These are phyloP conservation scores for Corythucha ciliata DNA, from an alignment of 2,888 invertebrate genomes.

Conservation along the genomic window DNA sequence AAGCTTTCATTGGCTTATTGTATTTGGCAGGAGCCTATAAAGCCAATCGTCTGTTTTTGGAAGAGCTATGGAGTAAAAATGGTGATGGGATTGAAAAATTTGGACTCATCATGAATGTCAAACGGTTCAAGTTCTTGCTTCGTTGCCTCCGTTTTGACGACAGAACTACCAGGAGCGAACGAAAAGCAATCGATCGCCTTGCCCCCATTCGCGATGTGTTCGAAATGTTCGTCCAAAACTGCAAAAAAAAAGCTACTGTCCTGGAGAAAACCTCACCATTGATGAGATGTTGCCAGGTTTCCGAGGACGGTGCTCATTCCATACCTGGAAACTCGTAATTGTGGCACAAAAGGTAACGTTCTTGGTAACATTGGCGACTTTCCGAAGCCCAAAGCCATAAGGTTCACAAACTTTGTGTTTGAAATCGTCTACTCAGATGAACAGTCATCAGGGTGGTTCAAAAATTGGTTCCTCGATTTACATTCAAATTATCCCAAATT, in stretches of 20 bases:
- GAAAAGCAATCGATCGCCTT: constrained; percentile 31
- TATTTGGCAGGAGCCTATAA: constrained; percentile 19
- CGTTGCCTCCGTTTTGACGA: constrained; percentile 8
- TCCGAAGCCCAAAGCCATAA: no score
- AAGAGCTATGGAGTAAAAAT: constrained; percentile 6
- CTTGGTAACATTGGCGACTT: no score
- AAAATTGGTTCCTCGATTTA: no score
- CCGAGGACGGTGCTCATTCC: constrained; percentile 8
- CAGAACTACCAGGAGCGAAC: constrained; percentile 30
- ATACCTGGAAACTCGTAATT: no score
- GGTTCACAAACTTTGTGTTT: no score
- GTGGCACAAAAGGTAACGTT: no score
- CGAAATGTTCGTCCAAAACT: constrained; percentile 36
- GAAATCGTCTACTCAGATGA: no score
- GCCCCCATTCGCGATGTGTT: constrained; percentile 35
- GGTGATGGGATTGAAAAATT: constrained; percentile 35
- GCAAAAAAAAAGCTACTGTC: constrained; percentile 25
- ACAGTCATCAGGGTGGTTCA: no score
- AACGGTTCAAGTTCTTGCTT: constrained; percentile 7
- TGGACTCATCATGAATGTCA: constrained; percentile 26
- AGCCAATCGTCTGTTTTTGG: constrained; percentile 6
- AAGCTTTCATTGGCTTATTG: constrained; percentile 31
- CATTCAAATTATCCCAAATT: no score
- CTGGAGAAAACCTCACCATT: not conserved
- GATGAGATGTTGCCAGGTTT: constrained; percentile 9